phyloP scores from a whole-genome alignment of 2,113 vertebrate genomes.

The Alligator sinensis region DNA sequence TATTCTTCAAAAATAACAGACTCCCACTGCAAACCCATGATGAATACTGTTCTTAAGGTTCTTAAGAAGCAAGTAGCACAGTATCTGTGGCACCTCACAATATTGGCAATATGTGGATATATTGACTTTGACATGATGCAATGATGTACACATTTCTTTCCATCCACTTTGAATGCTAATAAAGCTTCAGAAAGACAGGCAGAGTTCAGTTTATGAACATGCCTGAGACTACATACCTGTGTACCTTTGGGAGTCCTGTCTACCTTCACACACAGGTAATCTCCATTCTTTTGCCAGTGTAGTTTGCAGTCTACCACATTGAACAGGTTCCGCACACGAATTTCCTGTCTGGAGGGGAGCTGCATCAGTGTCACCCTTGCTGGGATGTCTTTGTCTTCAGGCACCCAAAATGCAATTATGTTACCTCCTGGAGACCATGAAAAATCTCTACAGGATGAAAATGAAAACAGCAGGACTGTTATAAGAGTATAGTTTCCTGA shows the following conservation, averaged over 20 bases:
- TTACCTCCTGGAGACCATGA: constrained; percentile 99
- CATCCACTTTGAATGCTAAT: background rate
- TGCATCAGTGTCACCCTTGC: constrained; percentile 98
- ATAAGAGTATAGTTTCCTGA: background rate
- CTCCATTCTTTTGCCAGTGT: constrained; percentile 98
- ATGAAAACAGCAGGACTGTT: background rate
- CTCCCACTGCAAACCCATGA: background rate
- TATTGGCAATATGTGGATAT: background rate
- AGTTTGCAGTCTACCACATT: constrained; percentile 98
- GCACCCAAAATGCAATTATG: constrained; percentile 98
- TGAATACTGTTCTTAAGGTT: background rate
- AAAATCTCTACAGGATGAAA: constrained; percentile 87
- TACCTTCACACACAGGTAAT: constrained; percentile 97
- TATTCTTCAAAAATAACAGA: background rate
- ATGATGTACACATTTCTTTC: background rate
- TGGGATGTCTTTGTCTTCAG: constrained; percentile 98
- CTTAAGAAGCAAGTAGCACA: background rate
- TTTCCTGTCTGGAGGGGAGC: constrained; percentile 94
- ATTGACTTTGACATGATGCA: background rate
- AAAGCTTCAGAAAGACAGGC: background rate
- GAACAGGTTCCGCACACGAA: constrained; percentile 95
- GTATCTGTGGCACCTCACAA: background rate
- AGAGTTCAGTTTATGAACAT: background rate
- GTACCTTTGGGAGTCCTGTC: constrained; percentile 97
- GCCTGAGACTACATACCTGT: constrained; percentile 79